phyloP scores from a whole-genome alignment of 2,113 vertebrate genomes.

The Tringa solitaria region DNA sequence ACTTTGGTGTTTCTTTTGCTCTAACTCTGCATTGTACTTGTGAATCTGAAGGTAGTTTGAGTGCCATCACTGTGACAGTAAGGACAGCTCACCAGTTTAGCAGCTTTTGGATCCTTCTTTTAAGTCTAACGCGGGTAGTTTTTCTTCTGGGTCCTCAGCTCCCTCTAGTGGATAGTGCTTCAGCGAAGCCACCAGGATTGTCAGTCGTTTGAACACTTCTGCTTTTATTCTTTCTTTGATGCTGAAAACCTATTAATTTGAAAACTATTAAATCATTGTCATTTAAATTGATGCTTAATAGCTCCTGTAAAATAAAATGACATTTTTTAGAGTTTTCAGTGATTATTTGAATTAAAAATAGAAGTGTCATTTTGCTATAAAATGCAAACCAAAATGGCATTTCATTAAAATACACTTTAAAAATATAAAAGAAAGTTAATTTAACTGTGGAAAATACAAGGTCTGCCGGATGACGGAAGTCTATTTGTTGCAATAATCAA shows the following conservation, averaged over 20 bases:
- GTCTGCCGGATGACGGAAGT: background rate
- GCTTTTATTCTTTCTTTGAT: background rate
- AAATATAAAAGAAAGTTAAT: background rate
- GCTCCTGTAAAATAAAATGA: background rate
- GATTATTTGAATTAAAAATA: background rate
- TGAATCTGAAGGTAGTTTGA: background rate
- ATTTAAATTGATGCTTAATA: background rate
- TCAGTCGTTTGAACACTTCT: background rate
- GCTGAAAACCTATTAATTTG: background rate
- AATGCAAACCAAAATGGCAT: background rate
- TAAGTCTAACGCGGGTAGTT: accelerated
- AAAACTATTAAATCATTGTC: background rate
- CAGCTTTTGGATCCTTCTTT: background rate
- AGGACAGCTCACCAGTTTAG: background rate
- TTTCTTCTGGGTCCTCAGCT: background rate
- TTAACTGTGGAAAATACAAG: background rate
- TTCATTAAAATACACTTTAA: background rate
- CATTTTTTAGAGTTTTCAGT: background rate
- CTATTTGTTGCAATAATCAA: background rate
- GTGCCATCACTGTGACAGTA: background rate
- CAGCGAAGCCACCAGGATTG: background rate
- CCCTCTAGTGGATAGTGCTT: background rate
- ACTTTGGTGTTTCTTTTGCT: background rate
- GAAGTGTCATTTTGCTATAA: background rate
- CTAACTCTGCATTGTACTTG: background rate